Evolutionary conservation across 2,888 invertebrate genomes (phyloP).

Genomic region (Temnothorax ravouxi): DNA sequence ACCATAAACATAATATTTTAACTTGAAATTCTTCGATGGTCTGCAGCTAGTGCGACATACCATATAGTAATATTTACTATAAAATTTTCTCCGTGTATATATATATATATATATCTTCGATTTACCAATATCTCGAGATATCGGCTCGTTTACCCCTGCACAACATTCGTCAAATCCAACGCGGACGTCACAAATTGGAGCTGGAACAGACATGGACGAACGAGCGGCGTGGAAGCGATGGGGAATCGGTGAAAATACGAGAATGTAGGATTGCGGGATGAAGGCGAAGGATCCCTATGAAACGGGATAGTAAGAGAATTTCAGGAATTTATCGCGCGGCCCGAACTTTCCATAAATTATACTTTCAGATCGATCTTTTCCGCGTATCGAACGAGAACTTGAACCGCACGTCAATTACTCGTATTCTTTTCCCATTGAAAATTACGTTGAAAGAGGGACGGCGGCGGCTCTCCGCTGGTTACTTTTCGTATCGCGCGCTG

Average conservation of each 20-base stretch:
- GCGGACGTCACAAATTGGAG: constrained; percentile 46
- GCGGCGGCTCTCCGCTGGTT: not conserved
- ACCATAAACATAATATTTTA: too few species aligned
- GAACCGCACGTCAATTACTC: constrained; percentile 40
- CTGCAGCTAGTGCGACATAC: too few species aligned
- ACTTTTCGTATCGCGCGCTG: constrained; percentile 2
- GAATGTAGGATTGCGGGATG: constrained; percentile 18
- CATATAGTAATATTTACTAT: too few species aligned
- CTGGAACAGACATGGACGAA: constrained; percentile 38
- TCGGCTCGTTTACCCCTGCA: constrained; percentile 6
- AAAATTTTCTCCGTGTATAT: too few species aligned
- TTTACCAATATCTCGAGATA: constrained; percentile 30
- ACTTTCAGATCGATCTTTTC: constrained; percentile 49
- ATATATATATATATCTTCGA: not conserved
- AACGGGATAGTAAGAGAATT: constrained; percentile 22
- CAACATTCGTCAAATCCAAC: constrained; percentile 42
- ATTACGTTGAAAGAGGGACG: not conserved
- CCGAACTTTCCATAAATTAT: constrained; percentile 51
- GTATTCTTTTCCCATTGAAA: constrained; percentile 35
- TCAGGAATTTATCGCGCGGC: constrained; percentile 37
- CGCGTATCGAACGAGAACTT: constrained; percentile 40
- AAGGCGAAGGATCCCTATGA: constrained; percentile 12
- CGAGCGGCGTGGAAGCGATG: not conserved
- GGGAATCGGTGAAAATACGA: constrained; percentile 33
- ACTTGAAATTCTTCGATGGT: too few species aligned